A percentile compares a stretch with the other conserved stretches of the same genome.
Evolutionary conservation across 2,113 vertebrate species (phyloP).

Genomic region (Empidonax alnorum): DNA sequence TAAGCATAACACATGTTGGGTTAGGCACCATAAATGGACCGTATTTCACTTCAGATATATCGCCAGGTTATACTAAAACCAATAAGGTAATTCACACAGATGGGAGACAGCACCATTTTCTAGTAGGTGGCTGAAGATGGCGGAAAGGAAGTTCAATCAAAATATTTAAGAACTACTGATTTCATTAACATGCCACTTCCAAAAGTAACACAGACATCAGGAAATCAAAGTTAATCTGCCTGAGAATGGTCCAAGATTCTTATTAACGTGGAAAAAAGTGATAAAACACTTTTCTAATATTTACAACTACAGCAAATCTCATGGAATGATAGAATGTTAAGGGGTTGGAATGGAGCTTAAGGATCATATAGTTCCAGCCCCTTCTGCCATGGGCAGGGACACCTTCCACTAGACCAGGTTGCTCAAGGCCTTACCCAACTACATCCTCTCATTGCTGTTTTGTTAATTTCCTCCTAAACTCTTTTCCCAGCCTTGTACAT

Average conservation of each 20-base stretch:
- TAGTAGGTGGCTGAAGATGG: background rate
- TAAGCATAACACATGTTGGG: background rate
- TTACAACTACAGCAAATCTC: background rate
- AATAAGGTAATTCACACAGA: background rate
- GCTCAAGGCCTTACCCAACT: background rate
- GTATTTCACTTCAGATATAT: background rate
- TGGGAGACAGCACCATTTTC: background rate
- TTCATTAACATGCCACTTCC: background rate
- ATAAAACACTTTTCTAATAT: background rate
- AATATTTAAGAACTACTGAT: background rate
- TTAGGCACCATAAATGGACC: background rate
- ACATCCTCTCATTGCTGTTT: background rate
- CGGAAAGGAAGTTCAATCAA: background rate
- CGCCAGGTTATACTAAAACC: background rate
- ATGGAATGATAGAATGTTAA: background rate
- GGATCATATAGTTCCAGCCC: background rate
- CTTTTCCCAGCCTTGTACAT: background rate
- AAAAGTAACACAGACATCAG: background rate
- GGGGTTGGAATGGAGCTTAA: background rate
- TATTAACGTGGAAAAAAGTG: background rate
- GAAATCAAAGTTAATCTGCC: background rate
- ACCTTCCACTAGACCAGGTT: background rate
- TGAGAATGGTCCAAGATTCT: background rate
- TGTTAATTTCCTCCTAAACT: background rate
- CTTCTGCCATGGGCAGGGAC: background rate